These are phyloP conservation scores for Pipistrellus pygmaeus DNA, from an alignment of 2,797 vertebrate genomes.

Conservation along the genomic window DNA sequence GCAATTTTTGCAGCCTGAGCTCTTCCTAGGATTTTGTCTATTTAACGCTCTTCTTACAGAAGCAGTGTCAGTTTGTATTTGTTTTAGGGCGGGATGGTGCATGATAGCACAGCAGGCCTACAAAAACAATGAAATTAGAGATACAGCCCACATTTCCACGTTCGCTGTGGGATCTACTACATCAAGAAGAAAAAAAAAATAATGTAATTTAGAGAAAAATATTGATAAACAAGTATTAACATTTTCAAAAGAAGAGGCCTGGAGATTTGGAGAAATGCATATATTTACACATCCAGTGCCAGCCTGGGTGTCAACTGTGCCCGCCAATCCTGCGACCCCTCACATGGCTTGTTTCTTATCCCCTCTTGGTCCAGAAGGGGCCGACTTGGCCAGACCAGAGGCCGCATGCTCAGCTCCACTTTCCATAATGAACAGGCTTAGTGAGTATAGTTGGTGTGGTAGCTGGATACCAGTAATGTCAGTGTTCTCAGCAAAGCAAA, in stretches of 20 bases:
- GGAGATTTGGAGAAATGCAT: neutral
- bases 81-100: slow-evolving; percentile 2
- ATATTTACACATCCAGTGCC: neutral
- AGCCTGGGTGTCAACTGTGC: neutral
- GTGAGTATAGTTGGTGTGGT: neutral
- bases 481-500: neutral
- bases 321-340: fast-evolving
- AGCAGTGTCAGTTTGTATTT: slow-evolving; percentile 46
- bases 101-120: neutral
- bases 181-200: neutral
- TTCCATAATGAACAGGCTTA: neutral
- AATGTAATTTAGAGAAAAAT: neutral
- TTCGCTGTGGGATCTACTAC: neutral
- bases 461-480: too few relatives aligned
- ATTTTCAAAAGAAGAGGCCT: neutral
- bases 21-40: slow-evolving; percentile 72
- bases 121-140: neutral
- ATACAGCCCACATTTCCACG: fast-evolving
- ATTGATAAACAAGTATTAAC: neutral
- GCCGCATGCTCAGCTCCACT: neutral
- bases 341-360: neutral
- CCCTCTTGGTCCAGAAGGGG: neutral
- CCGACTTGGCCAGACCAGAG: neutral
- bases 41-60: slow-evolving; percentile 24
- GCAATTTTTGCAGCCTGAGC: slow-evolving; percentile 72